Evolutionary conservation across 2,797 vertebrate species (phyloP).

Genomic region (Lacerta bilineata): DNA sequence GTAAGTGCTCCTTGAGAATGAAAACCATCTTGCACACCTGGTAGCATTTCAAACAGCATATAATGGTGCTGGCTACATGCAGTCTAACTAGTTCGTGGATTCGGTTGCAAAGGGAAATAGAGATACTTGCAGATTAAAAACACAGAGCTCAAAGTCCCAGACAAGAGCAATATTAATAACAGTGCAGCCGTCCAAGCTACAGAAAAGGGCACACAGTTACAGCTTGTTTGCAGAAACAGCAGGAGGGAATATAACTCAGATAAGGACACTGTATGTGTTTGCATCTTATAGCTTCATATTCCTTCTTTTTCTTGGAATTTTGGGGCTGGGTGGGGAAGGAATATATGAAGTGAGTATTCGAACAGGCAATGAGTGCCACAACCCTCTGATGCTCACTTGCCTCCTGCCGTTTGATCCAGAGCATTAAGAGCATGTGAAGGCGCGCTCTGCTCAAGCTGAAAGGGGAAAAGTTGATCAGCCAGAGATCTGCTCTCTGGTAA

Average conservation of each 20-base stretch:
- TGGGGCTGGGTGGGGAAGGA: background rate
- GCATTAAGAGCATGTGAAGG: slow-evolving; percentile 69
- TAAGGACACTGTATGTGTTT: background rate
- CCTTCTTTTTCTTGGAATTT: background rate
- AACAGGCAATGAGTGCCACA: slow-evolving; percentile 59
- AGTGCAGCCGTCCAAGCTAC: slow-evolving; percentile 34
- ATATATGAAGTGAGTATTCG: slow-evolving; percentile 39
- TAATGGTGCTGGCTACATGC: slow-evolving; percentile 42
- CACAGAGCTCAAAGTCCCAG: slow-evolving; percentile 56
- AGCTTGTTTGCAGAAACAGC: background rate
- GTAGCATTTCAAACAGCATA: slow-evolving; percentile 46
- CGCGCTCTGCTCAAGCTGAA: slow-evolving; percentile 70
- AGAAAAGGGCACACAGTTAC: slow-evolving; percentile 45
- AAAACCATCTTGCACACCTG: background rate
- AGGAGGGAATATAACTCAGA: slow-evolving; percentile 20
- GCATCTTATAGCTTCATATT: slow-evolving; percentile 34
- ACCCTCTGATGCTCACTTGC: slow-evolving; percentile 64
- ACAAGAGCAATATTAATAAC: slow-evolving; percentile 61
- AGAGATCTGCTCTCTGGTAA: slow-evolving; percentile 75
- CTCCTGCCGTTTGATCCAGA: slow-evolving; percentile 76
- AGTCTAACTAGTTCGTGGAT: slow-evolving; percentile 50
- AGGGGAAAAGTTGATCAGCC: slow-evolving; percentile 74
- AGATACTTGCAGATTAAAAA: slow-evolving; percentile 66
- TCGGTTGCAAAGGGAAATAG: slow-evolving; percentile 59
- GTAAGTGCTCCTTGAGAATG: slow-evolving; percentile 7